Conservation (phyloP, 1,140 invertebrate genomes). For the Metopolophium dirhodum region DNA sequence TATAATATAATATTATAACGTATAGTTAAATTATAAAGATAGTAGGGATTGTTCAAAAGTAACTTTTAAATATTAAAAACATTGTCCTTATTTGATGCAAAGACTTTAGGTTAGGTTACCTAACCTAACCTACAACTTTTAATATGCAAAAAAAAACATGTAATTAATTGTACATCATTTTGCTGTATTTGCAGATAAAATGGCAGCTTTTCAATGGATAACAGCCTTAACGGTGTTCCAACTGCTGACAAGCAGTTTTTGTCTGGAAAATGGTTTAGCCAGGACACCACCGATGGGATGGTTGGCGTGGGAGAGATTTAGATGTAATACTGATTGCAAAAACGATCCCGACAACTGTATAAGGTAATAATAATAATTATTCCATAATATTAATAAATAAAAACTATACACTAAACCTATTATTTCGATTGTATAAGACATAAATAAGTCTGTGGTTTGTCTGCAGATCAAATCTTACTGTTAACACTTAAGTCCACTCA, state of each 20-base stretch:
- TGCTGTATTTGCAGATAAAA: neutral
- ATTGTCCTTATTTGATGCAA: neutral
- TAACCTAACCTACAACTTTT: neutral
- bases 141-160: neutral
- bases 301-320: slow-evolving; percentile 92
- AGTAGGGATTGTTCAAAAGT: neutral
- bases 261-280: slow-evolving; percentile 61
- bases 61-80: neutral
- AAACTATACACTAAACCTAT: neutral
- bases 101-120: no score
- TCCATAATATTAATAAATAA: neutral
- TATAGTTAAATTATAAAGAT: neutral
- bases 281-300: slow-evolving; percentile 70
- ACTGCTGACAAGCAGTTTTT: slow-evolving; percentile 10
- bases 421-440: neutral
- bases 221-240: slow-evolving; percentile 12
- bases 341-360: slow-evolving; percentile 93
- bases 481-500: neutral
- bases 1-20: neutral
- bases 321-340: slow-evolving; percentile 92
- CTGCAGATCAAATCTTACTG: neutral
- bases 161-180: neutral
- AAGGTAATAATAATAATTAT: slow-evolving; percentile 69
- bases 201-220: slow-evolving; percentile 37
- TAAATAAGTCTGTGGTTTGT: neutral